These are phyloP conservation scores for Choristoneura fumiferana DNA, from an alignment of 1,140 invertebrate genomes.

Conservation along the genomic window DNA sequence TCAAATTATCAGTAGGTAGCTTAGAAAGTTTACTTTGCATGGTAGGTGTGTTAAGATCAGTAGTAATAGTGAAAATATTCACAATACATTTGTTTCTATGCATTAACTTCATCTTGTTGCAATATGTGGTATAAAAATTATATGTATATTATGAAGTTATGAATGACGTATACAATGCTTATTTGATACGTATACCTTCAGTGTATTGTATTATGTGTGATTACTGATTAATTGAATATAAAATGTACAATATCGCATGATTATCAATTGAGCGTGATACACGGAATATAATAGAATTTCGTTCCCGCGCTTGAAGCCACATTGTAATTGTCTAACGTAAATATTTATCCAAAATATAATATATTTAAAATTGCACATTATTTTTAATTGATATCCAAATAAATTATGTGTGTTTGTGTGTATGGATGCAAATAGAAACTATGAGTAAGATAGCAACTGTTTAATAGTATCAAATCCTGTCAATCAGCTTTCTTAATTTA, in stretches of 20 bases:
- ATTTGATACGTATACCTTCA: constrained; percentile 42
- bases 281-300: constrained; percentile 57
- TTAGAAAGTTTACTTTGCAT: constrained; percentile 66
- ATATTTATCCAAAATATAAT: constrained; percentile 71
- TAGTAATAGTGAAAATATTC: constrained; percentile 40
- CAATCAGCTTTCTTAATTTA: not conserved
- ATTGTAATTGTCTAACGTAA: constrained; percentile 73
- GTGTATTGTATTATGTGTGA: constrained; percentile 53
- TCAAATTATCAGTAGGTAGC: constrained; percentile 60
- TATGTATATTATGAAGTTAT: constrained; percentile 69
- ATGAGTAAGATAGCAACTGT: no score
- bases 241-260: constrained; percentile 58
- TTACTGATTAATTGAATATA: constrained; percentile 29
- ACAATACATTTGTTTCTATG: constrained; percentile 37
- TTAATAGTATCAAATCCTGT: not conserved
- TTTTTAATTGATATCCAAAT: no score
- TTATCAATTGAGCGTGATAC: constrained; percentile 50
- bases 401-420: no score
- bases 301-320: constrained; percentile 66
- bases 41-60: constrained; percentile 59
- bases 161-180: constrained; percentile 48
- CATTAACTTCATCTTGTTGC: constrained; percentile 42
- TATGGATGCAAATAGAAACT: no score
- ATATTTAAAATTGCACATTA: constrained; percentile 6
- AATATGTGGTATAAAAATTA: constrained; percentile 42